These are phyloP conservation scores for Periophthalmus magnuspinnatus DNA, from an alignment of 2,797 vertebrate species.

Conservation along the genomic window DNA sequence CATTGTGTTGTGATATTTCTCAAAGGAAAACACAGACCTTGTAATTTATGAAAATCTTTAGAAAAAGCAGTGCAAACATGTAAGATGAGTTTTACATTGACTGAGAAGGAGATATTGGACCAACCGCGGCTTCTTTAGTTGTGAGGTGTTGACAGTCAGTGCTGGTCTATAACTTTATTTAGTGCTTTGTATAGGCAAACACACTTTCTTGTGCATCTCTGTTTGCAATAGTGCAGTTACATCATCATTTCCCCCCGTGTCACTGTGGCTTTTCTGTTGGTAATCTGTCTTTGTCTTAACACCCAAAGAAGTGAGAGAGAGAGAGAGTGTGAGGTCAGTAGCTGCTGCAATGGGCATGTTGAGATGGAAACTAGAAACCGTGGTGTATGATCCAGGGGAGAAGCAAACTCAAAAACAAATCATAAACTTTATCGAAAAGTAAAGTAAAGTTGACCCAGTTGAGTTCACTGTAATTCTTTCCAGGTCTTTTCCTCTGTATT, in stretches of 20 bases:
- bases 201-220: neutral
- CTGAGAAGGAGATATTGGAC: neutral
- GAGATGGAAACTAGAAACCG: neutral
- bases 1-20: slow-evolving; percentile 49
- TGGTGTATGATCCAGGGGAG: too few relatives aligned
- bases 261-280: neutral
- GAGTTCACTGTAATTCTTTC: neutral
- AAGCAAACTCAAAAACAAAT: neutral
- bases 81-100: neutral
- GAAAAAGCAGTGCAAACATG: slow-evolving; percentile 10
- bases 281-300: neutral
- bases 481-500: neutral
- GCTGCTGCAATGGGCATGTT: neutral
- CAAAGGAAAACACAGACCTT: slow-evolving; percentile 40
- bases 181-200: neutral
- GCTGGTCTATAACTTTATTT: neutral
- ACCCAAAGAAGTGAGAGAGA: neutral
- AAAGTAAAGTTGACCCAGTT: neutral
- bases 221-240: neutral
- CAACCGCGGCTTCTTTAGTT: neutral
- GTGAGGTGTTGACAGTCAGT: neutral
- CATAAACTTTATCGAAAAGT: neutral
- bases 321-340: neutral
- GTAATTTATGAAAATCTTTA: slow-evolving; percentile 47
- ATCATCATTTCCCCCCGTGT: neutral